A percentile compares a stretch with the other conserved stretches of the same genome.
These are phyloP conservation scores for Heteropelma amictum DNA, from an alignment of 2,888 invertebrate genomes.

Conservation along the genomic window DNA sequence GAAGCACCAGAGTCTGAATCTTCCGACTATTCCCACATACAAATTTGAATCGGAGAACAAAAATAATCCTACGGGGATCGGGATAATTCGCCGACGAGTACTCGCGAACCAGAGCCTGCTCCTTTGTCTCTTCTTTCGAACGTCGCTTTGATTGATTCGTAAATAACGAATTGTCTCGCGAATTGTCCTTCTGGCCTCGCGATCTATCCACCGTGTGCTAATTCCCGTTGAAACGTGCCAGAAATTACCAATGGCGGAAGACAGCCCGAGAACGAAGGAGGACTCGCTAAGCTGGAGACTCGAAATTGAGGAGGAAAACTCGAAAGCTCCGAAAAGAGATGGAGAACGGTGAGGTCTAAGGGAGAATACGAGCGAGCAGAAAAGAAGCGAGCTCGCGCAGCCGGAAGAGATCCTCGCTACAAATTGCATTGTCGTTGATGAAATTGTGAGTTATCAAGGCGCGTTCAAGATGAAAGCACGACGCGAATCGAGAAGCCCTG, in stretches of 20 bases:
- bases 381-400: background rate
- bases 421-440: slow-evolving; percentile 64
- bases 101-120: background rate
- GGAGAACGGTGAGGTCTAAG: too few relatives aligned
- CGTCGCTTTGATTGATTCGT: background rate
- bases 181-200: background rate
- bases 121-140: background rate
- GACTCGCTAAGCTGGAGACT: background rate
- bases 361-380: too few relatives aligned
- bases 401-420: slow-evolving; percentile 55
- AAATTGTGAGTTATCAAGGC: slow-evolving; percentile 64
- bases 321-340: too few relatives aligned
- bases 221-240: slow-evolving; percentile 58
- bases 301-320: slow-evolving; percentile 3
- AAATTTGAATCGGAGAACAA: background rate
- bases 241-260: slow-evolving; percentile 54
- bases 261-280: slow-evolving; percentile 3
- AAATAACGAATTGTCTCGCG: background rate
- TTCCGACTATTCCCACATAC: background rate
- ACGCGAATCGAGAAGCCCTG: too few relatives aligned
- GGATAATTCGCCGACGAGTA: slow-evolving; percentile 41
- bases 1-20: background rate
- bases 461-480: too few relatives aligned
- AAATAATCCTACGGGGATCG: slow-evolving; percentile 21
- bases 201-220: slow-evolving; percentile 44